Percentiles rank a stretch among this genome's conserved stretches.
phyloP scores from a whole-genome alignment of 1,140 invertebrate genomes.

The Hermatobates lingyangjiaoensis region DNA sequence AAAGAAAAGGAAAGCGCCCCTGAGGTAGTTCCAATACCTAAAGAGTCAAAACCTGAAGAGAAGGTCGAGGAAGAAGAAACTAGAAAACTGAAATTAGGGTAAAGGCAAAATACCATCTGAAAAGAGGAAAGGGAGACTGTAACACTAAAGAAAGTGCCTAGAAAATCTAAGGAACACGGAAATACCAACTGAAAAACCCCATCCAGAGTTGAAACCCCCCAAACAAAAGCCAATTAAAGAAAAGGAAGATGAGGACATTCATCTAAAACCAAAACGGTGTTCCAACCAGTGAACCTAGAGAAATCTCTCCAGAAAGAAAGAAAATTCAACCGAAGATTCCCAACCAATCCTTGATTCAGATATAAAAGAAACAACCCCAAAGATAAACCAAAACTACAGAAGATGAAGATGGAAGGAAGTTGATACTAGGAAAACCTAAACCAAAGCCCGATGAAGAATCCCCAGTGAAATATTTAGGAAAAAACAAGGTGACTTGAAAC shows the following conservation, averaged over 20 bases:
- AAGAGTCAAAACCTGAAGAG: too few relatives aligned
- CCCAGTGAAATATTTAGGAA: conserved; percentile 24
- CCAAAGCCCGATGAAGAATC: conserved; percentile 20
- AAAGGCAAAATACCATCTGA: conserved; percentile 17
- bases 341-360: too few relatives aligned
- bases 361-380: too few relatives aligned
- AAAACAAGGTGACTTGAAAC: conserved; percentile 23
- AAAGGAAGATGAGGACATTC: too few relatives aligned
- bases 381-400: background rate
- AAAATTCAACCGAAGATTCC: too few relatives aligned
- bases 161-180: too few relatives aligned
- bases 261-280: too few relatives aligned
- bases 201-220: conserved; percentile 8
- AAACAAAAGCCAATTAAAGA: background rate
- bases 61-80: too few relatives aligned
- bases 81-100: background rate
- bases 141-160: conserved; percentile 11
- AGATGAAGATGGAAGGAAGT: conserved; percentile 22
- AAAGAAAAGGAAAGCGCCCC: conserved; percentile 13
- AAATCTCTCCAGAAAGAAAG: too few relatives aligned
- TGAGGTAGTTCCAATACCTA: conserved; percentile 3
- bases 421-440: conserved; percentile 24
- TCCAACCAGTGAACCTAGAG: too few relatives aligned
- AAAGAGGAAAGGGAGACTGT: conserved; percentile 16
- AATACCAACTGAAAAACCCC: too few relatives aligned